Evolutionary conservation across 1,140 invertebrate genomes (phyloP), one percentile per base, ranked within the genome.

Genomic region (Leptoteleia sp.): DNA sequence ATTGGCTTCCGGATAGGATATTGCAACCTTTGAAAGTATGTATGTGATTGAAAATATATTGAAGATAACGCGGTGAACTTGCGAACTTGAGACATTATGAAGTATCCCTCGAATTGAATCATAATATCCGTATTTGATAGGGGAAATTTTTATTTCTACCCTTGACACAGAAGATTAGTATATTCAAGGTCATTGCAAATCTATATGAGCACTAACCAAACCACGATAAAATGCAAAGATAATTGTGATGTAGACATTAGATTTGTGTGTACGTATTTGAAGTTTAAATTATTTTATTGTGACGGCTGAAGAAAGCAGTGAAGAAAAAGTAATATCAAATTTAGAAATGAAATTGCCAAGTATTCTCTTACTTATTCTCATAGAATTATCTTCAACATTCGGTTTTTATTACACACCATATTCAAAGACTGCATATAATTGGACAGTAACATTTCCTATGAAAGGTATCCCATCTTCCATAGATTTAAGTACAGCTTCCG

Each of bases 121-220:
- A 80, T 71, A 75, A 75, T 67, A 75, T 79, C 77, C 77, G 77
- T 68, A 61, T 79, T 79, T 19, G 77, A 79, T 79, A 79, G 47
- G 50, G 25, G 37, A 29, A 42, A 65, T 79, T 75, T 79, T 79
- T 79, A 77, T 71, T 59, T 11, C 52, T 50, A 65, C 42, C 71
- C 71, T 75, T 71, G 71, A 75, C 77, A 79, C 13, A 70, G 50
- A 16, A 71, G 77, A 75, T 75, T 57, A 71, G 33, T 72, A 7
- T 37, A n/a, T 19, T 54, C 59, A 79, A 64, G 70, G 76, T 59
- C 45, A 45, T 16, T n/a, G 12, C 12, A 29, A 73, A 75, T 79
- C 70, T 79, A 79, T 79, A 79, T 70, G 62, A 75, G 13, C 22
- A 38, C 31, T 68, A 48, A 27, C 13, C 7, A 55, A 62, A 64